Base-by-base conservation (phyloP, 2,113 vertebrate genomes). In the Leucopsar rothschildi region DNA sequence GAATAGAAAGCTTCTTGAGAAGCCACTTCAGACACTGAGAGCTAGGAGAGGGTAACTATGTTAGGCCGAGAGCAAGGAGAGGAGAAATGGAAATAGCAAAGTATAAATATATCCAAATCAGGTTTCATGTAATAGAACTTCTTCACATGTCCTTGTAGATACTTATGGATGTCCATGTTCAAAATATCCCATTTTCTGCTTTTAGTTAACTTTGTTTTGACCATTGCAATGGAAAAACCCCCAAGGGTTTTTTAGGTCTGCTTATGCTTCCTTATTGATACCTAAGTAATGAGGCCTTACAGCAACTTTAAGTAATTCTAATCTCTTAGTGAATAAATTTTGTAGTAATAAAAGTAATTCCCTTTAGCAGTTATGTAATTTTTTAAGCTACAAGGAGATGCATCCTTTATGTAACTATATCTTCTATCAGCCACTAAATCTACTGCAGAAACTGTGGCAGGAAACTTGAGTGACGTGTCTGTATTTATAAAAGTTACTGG, bases 31-130 rank as follows among this genome's bases (percentile, higher is more conserved):
- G n/a, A 47, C 17, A 15, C 31, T 75, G 73, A 59, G 25, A 78
- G 25, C 15, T 47, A 29, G 39, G 35, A 57, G 13, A 52, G 10
- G 19, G 10, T 82, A 76, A 55, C 16, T 68, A 6, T 15, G 12
- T 2, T 7, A 81, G 45, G 20, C 29, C 45, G 69, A 57, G 19
- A 45, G 20, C 0, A 0, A 56, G 60, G 42, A 69, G 1, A 72
- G 57, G n/a, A 56, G 9, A 78, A 87, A 60, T 45, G 31, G 19
- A 76, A 86, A 39, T 20, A 76, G 22, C 22, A 15, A 60, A 44
- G 5, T 56, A 50, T 17, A 86, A 83, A 21, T 63, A 42, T 70
- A 66, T 86, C 42, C 24, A 87, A 56, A 60, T 92, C 0, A 0
- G 3, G 0, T 69, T 95, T 65, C 25, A 9, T 22, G 22, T 49